These are phyloP conservation scores for Eurytoma californica DNA, from an alignment of 2,888 invertebrate species.

Conservation along the genomic window DNA sequence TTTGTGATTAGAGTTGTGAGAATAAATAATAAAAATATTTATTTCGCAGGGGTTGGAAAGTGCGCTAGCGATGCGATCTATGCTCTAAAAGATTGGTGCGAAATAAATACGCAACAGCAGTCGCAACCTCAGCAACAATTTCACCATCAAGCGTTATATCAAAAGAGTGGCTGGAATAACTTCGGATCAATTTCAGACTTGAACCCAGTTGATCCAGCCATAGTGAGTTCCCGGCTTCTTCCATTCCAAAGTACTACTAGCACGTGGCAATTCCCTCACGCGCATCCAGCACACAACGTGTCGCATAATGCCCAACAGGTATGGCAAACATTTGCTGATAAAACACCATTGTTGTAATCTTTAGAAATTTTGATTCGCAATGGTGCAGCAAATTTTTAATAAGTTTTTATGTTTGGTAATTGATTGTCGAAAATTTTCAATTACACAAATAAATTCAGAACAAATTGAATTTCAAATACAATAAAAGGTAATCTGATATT, in stretches of 20 bases:
- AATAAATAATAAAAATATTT: slow-evolving; percentile 1
- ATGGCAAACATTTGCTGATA: slow-evolving; percentile 7
- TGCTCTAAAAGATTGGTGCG: slow-evolving; percentile 77
- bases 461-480: no score
- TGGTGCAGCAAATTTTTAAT: not conserved
- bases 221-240: slow-evolving; percentile 83
- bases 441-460: no score
- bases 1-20: not conserved
- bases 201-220: slow-evolving; percentile 95
- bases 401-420: no score
- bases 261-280: slow-evolving; percentile 73
- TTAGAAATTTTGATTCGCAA: not conserved
- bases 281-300: slow-evolving; percentile 70
- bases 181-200: slow-evolving; percentile 83
- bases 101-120: slow-evolving; percentile 69
- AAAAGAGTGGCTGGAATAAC: slow-evolving; percentile 73
- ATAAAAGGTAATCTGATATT: slow-evolving; percentile 16
- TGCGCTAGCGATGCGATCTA: slow-evolving; percentile 71
- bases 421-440: no score
- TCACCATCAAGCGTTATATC: slow-evolving; percentile 73
- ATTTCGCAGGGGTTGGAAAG: slow-evolving; percentile 66
- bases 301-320: slow-evolving; percentile 73
- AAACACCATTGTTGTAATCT: not conserved
- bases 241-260: slow-evolving; percentile 71
- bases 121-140: slow-evolving; percentile 74